These are phyloP conservation scores for Troglohyphantes excavatus DNA, from an alignment of 2,888 invertebrate species.

Conservation along the genomic window DNA sequence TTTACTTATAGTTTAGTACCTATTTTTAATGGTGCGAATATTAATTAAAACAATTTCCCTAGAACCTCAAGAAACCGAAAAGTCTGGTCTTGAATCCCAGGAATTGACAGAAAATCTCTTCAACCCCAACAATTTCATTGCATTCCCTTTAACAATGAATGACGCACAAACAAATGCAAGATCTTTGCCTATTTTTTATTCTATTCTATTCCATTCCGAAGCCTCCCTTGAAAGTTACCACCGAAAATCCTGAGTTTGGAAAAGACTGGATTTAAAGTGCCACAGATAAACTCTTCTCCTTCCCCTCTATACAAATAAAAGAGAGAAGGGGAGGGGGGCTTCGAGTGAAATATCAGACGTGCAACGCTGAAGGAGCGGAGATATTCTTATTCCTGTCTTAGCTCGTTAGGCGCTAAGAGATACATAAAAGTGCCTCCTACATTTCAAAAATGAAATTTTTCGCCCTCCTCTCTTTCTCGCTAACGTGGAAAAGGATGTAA, in stretches of 20 bases:
- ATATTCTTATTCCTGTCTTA: slow-evolving; percentile 78
- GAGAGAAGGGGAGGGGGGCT: neutral
- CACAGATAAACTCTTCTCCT: slow-evolving; percentile 51
- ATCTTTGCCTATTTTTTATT: neutral
- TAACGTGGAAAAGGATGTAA: slow-evolving; percentile 52
- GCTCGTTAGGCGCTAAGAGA: slow-evolving; percentile 77
- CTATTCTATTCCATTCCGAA: neutral
- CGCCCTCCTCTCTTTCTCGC: slow-evolving; percentile 34
- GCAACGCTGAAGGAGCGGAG: slow-evolving; percentile 61
- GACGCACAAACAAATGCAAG: neutral
- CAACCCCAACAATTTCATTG: no score
- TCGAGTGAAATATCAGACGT: slow-evolving; percentile 72
- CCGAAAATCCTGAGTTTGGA: neutral
- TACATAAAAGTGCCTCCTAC: slow-evolving; percentile 77
- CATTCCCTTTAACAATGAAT: no score
- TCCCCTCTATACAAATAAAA: slow-evolving; percentile 6
- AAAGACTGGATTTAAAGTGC: slow-evolving; percentile 41
- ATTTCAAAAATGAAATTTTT: slow-evolving; percentile 79
- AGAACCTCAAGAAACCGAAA: no score
- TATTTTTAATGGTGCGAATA: no score
- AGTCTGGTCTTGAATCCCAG: no score
- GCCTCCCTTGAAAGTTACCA: slow-evolving; percentile 14
- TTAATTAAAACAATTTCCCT: no score
- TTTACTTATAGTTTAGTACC: no score
- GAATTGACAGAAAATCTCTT: no score